Base-by-base conservation (phyloP, 2,888 invertebrate species). In the Thysanoteuthis rhombus region DNA sequence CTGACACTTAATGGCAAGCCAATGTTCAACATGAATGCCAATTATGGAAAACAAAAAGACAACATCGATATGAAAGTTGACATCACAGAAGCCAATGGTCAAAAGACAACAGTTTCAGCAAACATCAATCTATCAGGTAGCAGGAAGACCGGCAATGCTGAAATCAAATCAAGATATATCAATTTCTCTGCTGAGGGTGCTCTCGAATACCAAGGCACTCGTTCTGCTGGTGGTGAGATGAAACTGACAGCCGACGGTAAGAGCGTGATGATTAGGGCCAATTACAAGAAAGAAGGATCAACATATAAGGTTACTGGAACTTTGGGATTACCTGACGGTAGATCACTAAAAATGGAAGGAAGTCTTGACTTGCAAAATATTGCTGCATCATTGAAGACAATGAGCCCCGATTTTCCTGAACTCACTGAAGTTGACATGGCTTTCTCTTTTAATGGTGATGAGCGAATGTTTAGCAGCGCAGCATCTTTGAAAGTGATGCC, bases 401-500 rank as follows among this genome's bases (percentile, higher is more conserved):
- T 45, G 32, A 92, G 42, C 10, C 92, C 92, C n/a, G 92, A 92
- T n/a, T 92, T 92, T 32, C 45, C 92, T 40, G n/a, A 40, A 19
- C 92, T 92, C n/a, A 92, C 92, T 5, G 5, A 92, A n/a, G 16
- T 92, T n/a, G 40, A 92, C 92, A 22, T 92, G 92, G 12, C 32
- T 45, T n/a, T 92, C 40, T 40, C 45, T 92, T 39, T 40, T 45
- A 40, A 92, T 6, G n/a, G 42, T n/a, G 32, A 40, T 6, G 36
- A 19, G 1, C 8, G 28, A 28, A 28, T 45, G 32, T 39, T 45
- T 45, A 40, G 32, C 1, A 45, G 42, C 28, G 45, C 19, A 40
- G 92, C 92, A 10, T 42, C 45, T 40, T 16, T 92, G 92, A 92
- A 92, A 92, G 45, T 92, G n/a, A n/a, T 92, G 92, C 92, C 92